Conservation (phyloP, 1,140 invertebrate genomes). For the Drosophila repletoides region DNA sequence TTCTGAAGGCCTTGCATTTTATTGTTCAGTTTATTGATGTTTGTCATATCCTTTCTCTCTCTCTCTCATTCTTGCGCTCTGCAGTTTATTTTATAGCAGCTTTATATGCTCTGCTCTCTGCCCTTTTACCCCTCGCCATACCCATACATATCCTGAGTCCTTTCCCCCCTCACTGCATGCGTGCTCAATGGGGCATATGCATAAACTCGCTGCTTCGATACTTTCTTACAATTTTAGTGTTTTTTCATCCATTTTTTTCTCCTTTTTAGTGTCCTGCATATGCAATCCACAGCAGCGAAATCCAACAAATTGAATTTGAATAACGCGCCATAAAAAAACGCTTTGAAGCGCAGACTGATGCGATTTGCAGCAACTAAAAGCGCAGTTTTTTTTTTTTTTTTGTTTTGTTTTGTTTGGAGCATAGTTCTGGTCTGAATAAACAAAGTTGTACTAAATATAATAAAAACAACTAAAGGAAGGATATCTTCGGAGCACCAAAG, state of each 20-base stretch:
- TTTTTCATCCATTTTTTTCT: too few species aligned
- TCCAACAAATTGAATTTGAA: conserved; percentile 46
- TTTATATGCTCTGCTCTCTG: conserved; percentile 23
- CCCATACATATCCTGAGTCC: too few species aligned
- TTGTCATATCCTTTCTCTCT: conserved; percentile 50
- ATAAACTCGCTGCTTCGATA: conserved; percentile 31
- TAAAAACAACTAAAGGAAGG: too few species aligned
- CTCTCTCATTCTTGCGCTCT: background rate
- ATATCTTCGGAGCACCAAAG: too few species aligned
- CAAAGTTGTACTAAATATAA: too few species aligned
- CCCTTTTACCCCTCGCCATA: background rate
- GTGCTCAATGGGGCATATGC: conserved; percentile 44
- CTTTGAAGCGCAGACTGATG: conserved; percentile 10
- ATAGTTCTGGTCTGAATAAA: too few species aligned
- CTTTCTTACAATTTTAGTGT: conserved; percentile 43
- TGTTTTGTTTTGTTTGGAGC: too few species aligned
- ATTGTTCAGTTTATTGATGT: conserved; percentile 69
- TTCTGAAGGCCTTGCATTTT: conserved; percentile 41
- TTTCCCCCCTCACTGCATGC: conserved; percentile 7
- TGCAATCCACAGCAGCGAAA: background rate
- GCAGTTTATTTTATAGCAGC: conserved; percentile 11
- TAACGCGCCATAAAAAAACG: conserved; percentile 39
- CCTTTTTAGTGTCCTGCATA: background rate
- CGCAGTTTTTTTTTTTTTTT: too few species aligned
- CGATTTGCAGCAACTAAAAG: too few species aligned